Evolutionary conservation across 1,140 invertebrate species (phyloP), one percentile per base, ranked within the genome.

Genomic region (Lucilia sericata): DNA sequence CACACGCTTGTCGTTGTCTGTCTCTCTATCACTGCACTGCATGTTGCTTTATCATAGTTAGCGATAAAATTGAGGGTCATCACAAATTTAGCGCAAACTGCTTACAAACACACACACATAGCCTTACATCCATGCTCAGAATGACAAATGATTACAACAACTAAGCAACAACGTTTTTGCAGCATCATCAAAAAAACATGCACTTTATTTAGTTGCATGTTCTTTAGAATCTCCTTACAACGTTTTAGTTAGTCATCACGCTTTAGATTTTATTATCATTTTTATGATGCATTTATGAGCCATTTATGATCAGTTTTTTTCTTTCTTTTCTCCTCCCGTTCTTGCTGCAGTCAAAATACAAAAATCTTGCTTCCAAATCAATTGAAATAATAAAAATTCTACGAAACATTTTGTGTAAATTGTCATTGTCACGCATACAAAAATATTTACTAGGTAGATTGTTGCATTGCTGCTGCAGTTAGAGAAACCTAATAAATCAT

Each of bases 21-120:
- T 42, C n/a, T 76, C 36, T 78, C 14, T n/a, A n/a, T 78, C 34
- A 78, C 9, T 78, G 75, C 47, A 4, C 30, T n/a, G 51, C 51
- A 55, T 55, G 51, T 55, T 55, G 51, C 76, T 19, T 47, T 21
- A 49, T 70, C 65, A 21, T 80, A 80, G 76, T 51, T 80, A 80
- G 76, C 76, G 42, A 80, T 80, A 80, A 80, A 49, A 80, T 80
- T 80, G 76, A 80, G 76, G 76, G 76, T 80, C 76, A 78, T 47
- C 75, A 65, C 60, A 65, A 2, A 65, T 65, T 19, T 9, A 65
- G 17, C 17, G 60, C 5, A n/a, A 65, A 65, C 14, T 30, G 25
- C 25, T 30, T 30, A 30, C 25, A 42, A 42, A 42, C 42, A 42
- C 42, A 42, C 42, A 42, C 42, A 8, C 42, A 42, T 5, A 42